These are phyloP conservation scores for Dicrurus megarhynchus DNA, from an alignment of 2,113 vertebrate genomes.

Conservation along the genomic window DNA sequence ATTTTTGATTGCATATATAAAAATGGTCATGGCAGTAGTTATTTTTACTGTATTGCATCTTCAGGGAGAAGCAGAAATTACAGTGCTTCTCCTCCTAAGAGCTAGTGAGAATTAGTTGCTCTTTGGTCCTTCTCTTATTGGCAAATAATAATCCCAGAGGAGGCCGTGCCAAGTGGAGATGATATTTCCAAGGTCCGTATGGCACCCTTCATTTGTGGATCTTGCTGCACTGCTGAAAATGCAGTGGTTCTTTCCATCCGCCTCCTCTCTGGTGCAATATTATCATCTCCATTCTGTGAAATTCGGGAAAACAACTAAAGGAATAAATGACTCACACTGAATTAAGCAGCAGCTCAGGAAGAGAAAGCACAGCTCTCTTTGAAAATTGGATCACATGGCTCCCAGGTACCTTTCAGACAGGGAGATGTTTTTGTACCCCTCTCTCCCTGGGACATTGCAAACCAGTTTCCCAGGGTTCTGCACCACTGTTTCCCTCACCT, in stretches of 20 bases:
- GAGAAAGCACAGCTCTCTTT: not conserved
- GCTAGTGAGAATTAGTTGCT: not conserved
- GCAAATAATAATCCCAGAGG: not conserved
- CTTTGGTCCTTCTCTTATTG: conserved; percentile 1
- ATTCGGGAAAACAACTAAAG: not conserved
- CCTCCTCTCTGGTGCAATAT: not conserved
- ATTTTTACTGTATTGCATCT: conserved; percentile 1
- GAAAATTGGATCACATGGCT: not conserved
- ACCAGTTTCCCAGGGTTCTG: not conserved
- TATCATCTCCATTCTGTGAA: conserved; percentile 10
- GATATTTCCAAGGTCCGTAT: not conserved
- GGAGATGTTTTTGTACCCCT: not conserved
- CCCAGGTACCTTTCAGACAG: not conserved
- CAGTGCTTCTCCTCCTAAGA: not conserved
- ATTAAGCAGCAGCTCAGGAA: not conserved
- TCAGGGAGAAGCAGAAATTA: conserved; percentile 4
- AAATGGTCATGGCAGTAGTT: not conserved
- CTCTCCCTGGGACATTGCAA: not conserved
- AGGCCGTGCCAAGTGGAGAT: not conserved
- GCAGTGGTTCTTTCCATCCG: not conserved
- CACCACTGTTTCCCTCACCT: not conserved
- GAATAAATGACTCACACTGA: conserved; percentile 1
- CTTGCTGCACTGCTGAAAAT: not conserved
- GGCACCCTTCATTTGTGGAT: not conserved
- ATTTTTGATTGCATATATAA: not conserved